phyloP scores from a whole-genome alignment of 2,797 vertebrate genomes.

The Takifugu ocellatus region DNA sequence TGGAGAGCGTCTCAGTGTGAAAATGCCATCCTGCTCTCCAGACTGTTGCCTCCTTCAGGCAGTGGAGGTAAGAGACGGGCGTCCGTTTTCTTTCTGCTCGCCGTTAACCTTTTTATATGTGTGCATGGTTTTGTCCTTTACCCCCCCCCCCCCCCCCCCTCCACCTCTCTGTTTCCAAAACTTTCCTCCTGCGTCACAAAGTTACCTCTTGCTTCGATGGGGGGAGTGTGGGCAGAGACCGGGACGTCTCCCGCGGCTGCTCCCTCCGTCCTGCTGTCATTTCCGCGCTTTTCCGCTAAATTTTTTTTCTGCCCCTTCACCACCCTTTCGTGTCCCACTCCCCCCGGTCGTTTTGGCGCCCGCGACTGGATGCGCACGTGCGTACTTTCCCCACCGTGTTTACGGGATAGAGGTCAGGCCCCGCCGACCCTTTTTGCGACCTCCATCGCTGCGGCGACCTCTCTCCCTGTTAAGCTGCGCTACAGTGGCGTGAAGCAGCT shows the following conservation, averaged over 20 bases:
- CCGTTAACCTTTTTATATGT: slow-evolving; percentile 19
- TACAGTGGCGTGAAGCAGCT: slow-evolving; percentile 51
- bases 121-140: not conserved
- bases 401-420: not conserved
- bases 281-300: slow-evolving; percentile 14
- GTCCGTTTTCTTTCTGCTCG: slow-evolving; percentile 29
- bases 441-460: too few species aligned
- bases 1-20: slow-evolving; percentile 80
- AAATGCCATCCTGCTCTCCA: slow-evolving; percentile 92
- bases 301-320: slow-evolving; percentile 17
- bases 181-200: slow-evolving; percentile 55
- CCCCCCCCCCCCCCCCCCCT: not conserved
- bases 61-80: slow-evolving; percentile 83
- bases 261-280: slow-evolving; percentile 28
- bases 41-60: slow-evolving; percentile 89
- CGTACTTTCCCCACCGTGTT: not conserved
- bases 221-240: slow-evolving; percentile 18
- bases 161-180: slow-evolving; percentile 35
- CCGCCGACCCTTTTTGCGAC: too few species aligned
- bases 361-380: slow-evolving; percentile 16
- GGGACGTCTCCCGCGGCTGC: too few species aligned
- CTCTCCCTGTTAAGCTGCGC: slow-evolving; percentile 14
- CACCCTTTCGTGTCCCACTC: slow-evolving; percentile 27
- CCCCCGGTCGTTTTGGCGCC: slow-evolving; percentile 36
- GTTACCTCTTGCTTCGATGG: slow-evolving; percentile 34